These are phyloP conservation scores for Holothuria glaberrima DNA, from an alignment of 35 echinoderm and acorn worm genomes.

Conservation along the genomic window DNA sequence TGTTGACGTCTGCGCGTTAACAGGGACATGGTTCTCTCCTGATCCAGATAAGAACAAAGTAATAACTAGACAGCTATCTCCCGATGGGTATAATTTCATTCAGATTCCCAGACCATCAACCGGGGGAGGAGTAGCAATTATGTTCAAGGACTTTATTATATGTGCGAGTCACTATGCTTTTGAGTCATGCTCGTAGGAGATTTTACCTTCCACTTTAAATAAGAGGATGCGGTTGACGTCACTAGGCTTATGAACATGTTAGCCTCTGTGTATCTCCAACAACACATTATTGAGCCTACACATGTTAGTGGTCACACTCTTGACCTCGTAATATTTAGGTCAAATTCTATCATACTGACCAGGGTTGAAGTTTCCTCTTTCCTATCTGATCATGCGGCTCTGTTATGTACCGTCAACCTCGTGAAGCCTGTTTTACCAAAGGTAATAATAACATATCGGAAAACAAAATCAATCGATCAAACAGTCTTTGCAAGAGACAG, in stretches of 20 bases:
- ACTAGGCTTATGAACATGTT: neutral
- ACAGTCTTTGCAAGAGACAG: neutral
- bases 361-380: neutral
- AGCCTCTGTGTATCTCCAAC: neutral
- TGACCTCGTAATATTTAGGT: too few relatives aligned
- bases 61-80: too few relatives aligned
- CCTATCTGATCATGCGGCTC: neutral
- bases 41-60: too few relatives aligned
- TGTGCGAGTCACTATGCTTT: neutral
- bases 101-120: too few relatives aligned
- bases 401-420: constrained; percentile 3
- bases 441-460: neutral
- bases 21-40: constrained; percentile 7
- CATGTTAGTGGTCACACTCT: too few relatives aligned
- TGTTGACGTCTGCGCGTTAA: neutral
- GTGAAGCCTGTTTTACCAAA: neutral
- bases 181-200: neutral
- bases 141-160: too few relatives aligned
- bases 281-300: too few relatives aligned
- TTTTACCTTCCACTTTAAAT: constrained; percentile 14
- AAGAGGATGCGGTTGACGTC: neutral
- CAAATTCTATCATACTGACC: too few relatives aligned
- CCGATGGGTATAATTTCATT: too few relatives aligned
- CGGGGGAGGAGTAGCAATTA: too few relatives aligned
- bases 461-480: neutral